These are phyloP conservation scores for Poeciliopsis retropinna DNA, from an alignment of 2,113 vertebrate genomes.

Conservation along the genomic window DNA sequence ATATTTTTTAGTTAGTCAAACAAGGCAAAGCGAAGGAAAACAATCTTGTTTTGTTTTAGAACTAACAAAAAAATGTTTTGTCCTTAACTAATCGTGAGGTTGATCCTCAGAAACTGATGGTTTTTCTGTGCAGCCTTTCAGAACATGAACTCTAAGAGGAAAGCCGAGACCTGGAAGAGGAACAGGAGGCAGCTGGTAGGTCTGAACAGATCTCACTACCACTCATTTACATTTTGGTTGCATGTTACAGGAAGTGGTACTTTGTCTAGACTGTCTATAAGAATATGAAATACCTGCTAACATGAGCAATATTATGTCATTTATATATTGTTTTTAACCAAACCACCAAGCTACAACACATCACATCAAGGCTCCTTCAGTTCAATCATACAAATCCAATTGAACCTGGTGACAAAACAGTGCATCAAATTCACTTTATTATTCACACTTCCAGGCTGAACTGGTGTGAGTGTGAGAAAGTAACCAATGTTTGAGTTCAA, in stretches of 20 bases:
- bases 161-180: slow-evolving; percentile 99
- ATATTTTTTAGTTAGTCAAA: not conserved
- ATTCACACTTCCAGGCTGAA: not conserved
- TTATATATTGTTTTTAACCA: not conserved
- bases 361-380: no score
- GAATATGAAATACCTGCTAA: not conserved
- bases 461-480: not conserved
- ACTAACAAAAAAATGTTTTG: not conserved
- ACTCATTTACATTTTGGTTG: not conserved
- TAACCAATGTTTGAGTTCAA: no score
- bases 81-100: not conserved
- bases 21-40: not conserved
- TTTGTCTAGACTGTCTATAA: not conserved
- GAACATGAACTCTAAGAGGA: slow-evolving; percentile 99
- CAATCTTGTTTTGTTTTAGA: no score
- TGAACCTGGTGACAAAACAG: no score
- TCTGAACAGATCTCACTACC: slow-evolving; percentile 15
- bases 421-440: no score
- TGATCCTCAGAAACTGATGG: not conserved
- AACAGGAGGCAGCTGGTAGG: slow-evolving; percentile 94
- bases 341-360: not conserved
- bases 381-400: no score
- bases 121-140: slow-evolving; percentile 84
- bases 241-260: not conserved
- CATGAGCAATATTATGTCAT: not conserved